Percentiles rank a stretch among this genome's conserved stretches.
phyloP scores from a whole-genome alignment of 1,140 invertebrate genomes.

The Odontomachus brunneus region DNA sequence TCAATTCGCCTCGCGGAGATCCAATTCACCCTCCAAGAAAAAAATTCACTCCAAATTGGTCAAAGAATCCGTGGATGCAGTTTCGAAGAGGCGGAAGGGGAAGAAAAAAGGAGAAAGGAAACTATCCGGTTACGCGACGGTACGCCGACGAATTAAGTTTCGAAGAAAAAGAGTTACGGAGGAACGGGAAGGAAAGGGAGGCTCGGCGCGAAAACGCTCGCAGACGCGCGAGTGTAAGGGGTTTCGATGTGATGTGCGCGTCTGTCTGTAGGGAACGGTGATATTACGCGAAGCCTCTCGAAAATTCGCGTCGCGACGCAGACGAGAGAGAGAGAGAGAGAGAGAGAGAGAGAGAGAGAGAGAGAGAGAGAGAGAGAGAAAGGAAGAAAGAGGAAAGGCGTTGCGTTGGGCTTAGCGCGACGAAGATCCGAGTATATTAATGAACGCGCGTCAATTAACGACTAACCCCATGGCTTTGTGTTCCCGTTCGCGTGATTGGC shows the following conservation, averaged over 20 bases:
- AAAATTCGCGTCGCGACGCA: conserved; percentile 8
- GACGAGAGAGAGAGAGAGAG: neutral
- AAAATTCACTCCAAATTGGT: conserved; percentile 36
- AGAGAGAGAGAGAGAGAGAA: neutral
- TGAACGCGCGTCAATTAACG: conserved; percentile 33
- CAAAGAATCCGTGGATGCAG: conserved; percentile 31
- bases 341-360: neutral
- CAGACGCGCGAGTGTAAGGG: conserved; percentile 28
- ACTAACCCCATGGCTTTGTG: conserved; percentile 19
- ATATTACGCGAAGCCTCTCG: conserved; percentile 39
- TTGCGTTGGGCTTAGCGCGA: conserved; percentile 19
- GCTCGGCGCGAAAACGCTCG: neutral
- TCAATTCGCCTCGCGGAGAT: conserved; percentile 5
- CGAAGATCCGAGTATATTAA: conserved; percentile 42
- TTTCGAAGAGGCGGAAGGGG: neutral
- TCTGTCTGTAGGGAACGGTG: neutral
- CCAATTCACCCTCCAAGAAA: conserved; percentile 1
- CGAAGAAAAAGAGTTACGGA: conserved; percentile 17
- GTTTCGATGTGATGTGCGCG: neutral
- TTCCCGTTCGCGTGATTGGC: conserved; percentile 8
- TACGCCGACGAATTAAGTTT: conserved; percentile 36
- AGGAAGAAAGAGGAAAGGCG: too few species aligned
- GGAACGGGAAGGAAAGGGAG: neutral
- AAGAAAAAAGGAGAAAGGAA: neutral
- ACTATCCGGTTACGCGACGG: conserved; percentile 32